phyloP scores from a whole-genome alignment of 2,888 invertebrate genomes.

The Pelosia muscerda region DNA sequence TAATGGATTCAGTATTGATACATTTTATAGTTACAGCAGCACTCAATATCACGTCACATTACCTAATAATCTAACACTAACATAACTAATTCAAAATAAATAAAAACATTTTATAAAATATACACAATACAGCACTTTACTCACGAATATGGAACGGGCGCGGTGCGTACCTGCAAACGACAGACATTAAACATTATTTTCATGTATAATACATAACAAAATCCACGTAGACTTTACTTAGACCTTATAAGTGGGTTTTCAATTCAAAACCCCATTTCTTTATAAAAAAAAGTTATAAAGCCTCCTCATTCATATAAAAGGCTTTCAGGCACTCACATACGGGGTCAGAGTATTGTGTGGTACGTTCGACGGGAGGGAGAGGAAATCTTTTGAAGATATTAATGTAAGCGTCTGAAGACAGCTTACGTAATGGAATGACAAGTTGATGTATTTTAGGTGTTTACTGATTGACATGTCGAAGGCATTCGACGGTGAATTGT shows the following conservation, averaged over 20 bases:
- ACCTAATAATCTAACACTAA: not conserved
- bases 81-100: slow-evolving; percentile 11
- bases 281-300: slow-evolving; percentile 66
- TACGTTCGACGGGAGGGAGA: slow-evolving; percentile 44
- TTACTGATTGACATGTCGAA: slow-evolving; percentile 25
- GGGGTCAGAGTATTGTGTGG: slow-evolving; percentile 48
- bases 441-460: slow-evolving; percentile 33
- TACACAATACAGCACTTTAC: not conserved
- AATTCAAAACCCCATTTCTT: slow-evolving; percentile 49
- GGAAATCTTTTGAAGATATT: slow-evolving; percentile 23
- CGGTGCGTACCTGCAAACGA: slow-evolving; percentile 42
- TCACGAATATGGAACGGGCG: not conserved
- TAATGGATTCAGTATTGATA: not conserved
- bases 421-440: slow-evolving; percentile 26
- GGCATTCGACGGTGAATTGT: slow-evolving; percentile 9
- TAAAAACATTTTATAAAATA: not conserved
- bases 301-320: slow-evolving; percentile 63
- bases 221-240: slow-evolving; percentile 42
- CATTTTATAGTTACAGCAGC: not conserved
- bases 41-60: not conserved
- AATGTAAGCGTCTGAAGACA: slow-evolving; percentile 27
- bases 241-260: slow-evolving; percentile 47
- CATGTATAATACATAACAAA: slow-evolving; percentile 7
- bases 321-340: slow-evolving; percentile 62
- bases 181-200: slow-evolving; percentile 46